phyloP scores from a whole-genome alignment of 1,140 invertebrate genomes.

The Triops longicaudatus region DNA sequence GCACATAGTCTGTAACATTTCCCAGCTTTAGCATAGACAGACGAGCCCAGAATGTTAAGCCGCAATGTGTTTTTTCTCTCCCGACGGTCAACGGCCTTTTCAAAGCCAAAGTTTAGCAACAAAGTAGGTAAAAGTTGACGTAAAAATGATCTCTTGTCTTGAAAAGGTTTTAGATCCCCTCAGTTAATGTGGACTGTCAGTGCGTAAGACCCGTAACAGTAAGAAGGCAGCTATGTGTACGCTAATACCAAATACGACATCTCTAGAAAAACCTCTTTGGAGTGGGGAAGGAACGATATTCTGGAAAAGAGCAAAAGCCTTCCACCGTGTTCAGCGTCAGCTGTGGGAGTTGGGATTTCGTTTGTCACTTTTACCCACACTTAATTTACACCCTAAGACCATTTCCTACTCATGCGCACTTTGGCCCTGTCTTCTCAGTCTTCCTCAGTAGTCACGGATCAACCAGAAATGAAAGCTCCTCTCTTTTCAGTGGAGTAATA shows the following conservation, averaged over 20 bases:
- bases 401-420: not conserved
- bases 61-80: not conserved
- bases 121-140: not conserved
- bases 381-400: slow-evolving; percentile 2
- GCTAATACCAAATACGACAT: not conserved
- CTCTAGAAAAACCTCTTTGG: not conserved
- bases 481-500: too few relatives aligned
- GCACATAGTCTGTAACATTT: not conserved
- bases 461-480: too few relatives aligned
- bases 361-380: not conserved
- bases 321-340: not conserved
- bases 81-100: not conserved
- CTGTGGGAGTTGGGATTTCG: not conserved
- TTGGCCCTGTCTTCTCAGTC: not conserved
- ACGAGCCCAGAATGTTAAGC: not conserved
- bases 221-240: not conserved
- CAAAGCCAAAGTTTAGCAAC: not conserved
- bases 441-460: not conserved
- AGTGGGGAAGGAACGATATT: not conserved
- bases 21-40: not conserved
- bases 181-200: not conserved
- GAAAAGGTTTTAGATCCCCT: not conserved
- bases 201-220: not conserved
- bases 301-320: not conserved
- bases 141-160: not conserved